phyloP scores from a whole-genome alignment of 2,113 vertebrate species.

The Chitala chitala region DNA sequence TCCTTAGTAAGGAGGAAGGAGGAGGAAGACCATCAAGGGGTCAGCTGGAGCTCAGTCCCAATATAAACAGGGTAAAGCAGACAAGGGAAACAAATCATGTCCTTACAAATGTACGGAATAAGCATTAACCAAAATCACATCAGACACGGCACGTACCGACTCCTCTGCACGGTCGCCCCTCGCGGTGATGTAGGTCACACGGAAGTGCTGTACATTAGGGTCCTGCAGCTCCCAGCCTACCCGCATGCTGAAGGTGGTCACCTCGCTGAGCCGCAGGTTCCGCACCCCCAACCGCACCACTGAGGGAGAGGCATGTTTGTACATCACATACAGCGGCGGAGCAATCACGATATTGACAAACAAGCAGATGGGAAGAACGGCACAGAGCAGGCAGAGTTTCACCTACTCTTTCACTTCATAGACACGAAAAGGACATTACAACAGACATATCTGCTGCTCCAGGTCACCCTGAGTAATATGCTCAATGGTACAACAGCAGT shows the following conservation, averaged over 20 bases:
- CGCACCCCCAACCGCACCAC: conserved; percentile 74
- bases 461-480: too few species aligned
- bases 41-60: too few species aligned
- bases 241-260: conserved; percentile 81
- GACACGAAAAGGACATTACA: not conserved
- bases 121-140: too few species aligned
- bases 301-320: conserved; percentile 38
- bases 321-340: not conserved
- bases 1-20: too few species aligned
- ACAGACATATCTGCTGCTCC: too few species aligned
- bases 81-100: not conserved
- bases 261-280: conserved; percentile 75
- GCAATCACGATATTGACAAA: not conserved
- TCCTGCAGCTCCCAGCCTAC: conserved; percentile 77
- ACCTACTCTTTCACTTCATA: too few species aligned
- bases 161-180: conserved; percentile 76
- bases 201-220: conserved; percentile 68
- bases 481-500: too few species aligned
- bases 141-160: conserved; percentile 75
- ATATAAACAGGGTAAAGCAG: too few species aligned
- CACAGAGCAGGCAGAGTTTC: too few species aligned
- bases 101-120: not conserved
- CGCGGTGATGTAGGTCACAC: conserved; percentile 73
- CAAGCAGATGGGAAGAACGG: not conserved
- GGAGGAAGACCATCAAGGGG: too few species aligned